Percentiles rank a stretch among this genome's conserved stretches.
phyloP scores from a whole-genome alignment of 2,113 vertebrate genomes.

The Erythrocebus patas region DNA sequence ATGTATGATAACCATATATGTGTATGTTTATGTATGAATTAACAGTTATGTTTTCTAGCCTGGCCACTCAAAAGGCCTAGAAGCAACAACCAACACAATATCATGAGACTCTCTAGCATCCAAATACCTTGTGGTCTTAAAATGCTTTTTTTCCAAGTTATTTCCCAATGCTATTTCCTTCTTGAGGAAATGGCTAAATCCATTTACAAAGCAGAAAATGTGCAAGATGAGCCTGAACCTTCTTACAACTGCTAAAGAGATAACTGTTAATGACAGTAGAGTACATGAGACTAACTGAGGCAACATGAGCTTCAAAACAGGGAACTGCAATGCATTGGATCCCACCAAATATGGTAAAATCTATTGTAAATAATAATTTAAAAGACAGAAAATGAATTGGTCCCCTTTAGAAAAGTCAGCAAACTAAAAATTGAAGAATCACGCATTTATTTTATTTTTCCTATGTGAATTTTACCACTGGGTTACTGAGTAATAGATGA shows the following conservation, averaged over 20 bases:
- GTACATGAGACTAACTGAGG: not conserved
- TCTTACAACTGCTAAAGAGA: not conserved
- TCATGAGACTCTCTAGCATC: not conserved
- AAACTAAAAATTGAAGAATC: not conserved
- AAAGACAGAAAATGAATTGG: not conserved
- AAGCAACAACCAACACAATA: not conserved
- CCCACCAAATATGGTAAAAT: not conserved
- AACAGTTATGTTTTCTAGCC: not conserved
- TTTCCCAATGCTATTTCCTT: not conserved
- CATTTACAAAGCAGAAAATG: not conserved
- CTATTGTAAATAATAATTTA: not conserved
- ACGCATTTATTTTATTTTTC: not conserved
- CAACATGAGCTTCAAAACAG: not conserved
- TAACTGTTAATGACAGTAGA: not conserved
- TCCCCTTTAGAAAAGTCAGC: not conserved
- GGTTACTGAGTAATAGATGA: not conserved
- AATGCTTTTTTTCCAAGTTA: not conserved
- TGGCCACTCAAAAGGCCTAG: not conserved
- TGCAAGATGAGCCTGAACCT: not conserved
- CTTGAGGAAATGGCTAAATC: not conserved
- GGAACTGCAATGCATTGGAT: not conserved
- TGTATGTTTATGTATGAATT: not conserved
- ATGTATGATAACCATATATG: not conserved
- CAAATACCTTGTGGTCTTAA: not conserved
- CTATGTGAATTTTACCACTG: not conserved